Base-by-base conservation (phyloP, 2,888 invertebrate species). In the Stenolophus ochropezus region DNA sequence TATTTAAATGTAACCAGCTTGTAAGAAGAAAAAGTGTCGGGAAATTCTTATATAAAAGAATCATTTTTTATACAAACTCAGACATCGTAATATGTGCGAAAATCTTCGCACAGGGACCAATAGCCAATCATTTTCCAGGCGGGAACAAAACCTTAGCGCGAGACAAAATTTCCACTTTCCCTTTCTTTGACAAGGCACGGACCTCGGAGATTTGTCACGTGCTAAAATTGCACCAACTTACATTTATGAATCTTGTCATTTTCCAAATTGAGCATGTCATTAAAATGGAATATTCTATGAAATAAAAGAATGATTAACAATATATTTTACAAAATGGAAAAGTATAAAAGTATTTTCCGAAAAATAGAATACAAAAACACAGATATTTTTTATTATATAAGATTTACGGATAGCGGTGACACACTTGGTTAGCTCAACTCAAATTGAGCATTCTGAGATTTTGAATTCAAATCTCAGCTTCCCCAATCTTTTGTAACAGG, bases 1-100 rank as follows among this genome's bases (percentile, higher is more conserved):
- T 25, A 61, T 61, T 61, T 61, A 61, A 61, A 56, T 56, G 33
- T 8, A 6, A n/a, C 23, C 14, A 61, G 25, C 11, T 21, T 2
- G 23, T 61, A 61, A 14, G n/a, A 25, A 61, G 23, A 23, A 58
- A 58, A 58, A 58, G 14, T 11, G 21, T 3, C 23, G 23, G 61
- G 23, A 61, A 61, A 61, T 61, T 25, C 61, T 61, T 21, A 61
- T 61, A 61, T 61, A 61, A 61, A 61, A 61, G 61, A 61, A 21
- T 61, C 61, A 61, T 61, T 61, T 61, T 61, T 61, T 61, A 61
- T 61, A 23, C 61, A 61, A 61, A 61, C 61, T 21, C 61, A 61
- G 61, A 61, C 61, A 61, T 61, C 61, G 61, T 61, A 61, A 61
- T 61, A 61, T 25, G 61, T 14, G 23, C 25, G 61, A 61, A 61